Evolutionary conservation across 2,113 vertebrate genomes (phyloP).

Genomic region (Gorsachius goisagi): DNA sequence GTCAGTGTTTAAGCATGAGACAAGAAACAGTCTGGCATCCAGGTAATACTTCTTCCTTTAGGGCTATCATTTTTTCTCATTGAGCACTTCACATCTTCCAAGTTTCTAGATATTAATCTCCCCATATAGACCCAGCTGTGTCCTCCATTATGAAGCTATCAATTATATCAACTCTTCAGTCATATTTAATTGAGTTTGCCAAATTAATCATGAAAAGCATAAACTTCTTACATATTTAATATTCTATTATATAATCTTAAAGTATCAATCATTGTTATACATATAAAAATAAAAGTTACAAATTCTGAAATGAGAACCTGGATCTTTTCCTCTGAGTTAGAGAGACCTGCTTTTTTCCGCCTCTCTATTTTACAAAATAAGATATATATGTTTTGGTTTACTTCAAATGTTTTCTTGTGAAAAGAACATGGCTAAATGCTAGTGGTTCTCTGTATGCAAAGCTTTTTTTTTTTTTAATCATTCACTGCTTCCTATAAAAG

Average conservation of each 20-base stretch:
- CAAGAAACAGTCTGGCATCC: not conserved
- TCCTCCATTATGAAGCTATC: not conserved
- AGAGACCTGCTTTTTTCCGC: not conserved
- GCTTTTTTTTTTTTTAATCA: not conserved
- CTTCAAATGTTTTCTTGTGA: not conserved
- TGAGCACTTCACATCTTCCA: not conserved
- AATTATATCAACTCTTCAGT: not conserved
- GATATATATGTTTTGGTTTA: not conserved
- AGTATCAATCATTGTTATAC: not conserved
- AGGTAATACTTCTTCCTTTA: not conserved
- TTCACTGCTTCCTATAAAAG: not conserved
- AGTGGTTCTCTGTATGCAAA: not conserved
- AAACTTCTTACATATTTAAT: not conserved
- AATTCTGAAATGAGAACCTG: not conserved
- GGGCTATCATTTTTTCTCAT: not conserved
- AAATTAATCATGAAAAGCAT: constrained; percentile 12
- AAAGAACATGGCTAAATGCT: not conserved
- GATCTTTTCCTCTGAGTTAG: not conserved
- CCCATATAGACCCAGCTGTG: not conserved
- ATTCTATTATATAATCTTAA: not conserved
- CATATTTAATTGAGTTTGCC: not conserved
- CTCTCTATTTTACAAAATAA: not conserved
- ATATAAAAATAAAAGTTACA: not conserved
- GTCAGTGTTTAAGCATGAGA: not conserved
- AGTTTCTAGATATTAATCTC: not conserved